Base-by-base conservation (phyloP, 2,113 vertebrate genomes). In the Mystacornis crossleyi region DNA sequence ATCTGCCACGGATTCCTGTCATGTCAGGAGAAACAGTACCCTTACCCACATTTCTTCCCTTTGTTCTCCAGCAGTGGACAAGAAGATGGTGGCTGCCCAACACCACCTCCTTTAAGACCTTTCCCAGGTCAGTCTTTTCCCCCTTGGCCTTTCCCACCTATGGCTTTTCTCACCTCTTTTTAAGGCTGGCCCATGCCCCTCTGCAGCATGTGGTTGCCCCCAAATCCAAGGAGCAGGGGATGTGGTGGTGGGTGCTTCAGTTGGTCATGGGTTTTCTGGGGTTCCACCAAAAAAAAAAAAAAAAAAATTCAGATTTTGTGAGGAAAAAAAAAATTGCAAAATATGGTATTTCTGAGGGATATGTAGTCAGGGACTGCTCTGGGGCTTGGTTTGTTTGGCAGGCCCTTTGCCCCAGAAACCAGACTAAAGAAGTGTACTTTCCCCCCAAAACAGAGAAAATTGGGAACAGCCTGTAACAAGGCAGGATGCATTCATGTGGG, bases 1-100 rank as follows among this genome's bases (percentile, higher is more conserved):
- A 1, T 18, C 36, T 33, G 29, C 29, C 2, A 4, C 0, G 6
- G 14, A 20, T 50, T 62, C 65, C 57, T 4, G 1, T 5, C 38
- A 48, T 1, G 1, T 15, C 2, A 6, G 57, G 43, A 71, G 38
- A 67, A 50, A 15, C 43, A 38, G 20, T 26, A 24, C n/a, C 51
- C 7, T 2, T 19, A 53, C 8, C 38, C 1, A 0, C 29, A 47
- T 36, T 29, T 54, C 60, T 36, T 31, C 38, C 20, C 24, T 77
- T 72, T 50, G 38, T 64, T 12, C 33, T 64, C 33, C n/a, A 51
- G 40, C 71, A 55, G 77, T 2, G 10, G 34, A 40, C n/a, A 79
- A 67, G 33, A 71, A 79, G 38, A 50, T 33, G 36, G 6, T 74
- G 51, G 18, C 45, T 60, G 23, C 24, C 42, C 54, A 51, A 29